A percentile compares a stretch with the other conserved stretches of the same genome.
Conservation (phyloP, 2,888 invertebrate species). For the Lagria hirta region DNA sequence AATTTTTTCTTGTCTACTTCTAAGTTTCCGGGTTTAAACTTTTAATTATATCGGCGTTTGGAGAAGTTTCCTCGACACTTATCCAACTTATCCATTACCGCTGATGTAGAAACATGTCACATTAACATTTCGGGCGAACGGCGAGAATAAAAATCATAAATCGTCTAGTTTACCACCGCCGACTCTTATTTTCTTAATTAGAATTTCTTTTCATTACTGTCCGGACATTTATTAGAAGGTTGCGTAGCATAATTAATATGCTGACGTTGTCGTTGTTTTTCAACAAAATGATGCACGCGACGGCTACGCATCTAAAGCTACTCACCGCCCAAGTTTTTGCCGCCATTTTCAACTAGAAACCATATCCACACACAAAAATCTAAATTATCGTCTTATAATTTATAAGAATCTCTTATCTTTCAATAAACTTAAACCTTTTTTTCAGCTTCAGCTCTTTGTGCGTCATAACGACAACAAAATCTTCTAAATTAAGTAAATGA, state of each 20-base stretch:
- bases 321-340: too few species aligned
- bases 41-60: conserved; percentile 8
- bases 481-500: too few species aligned
- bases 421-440: too few species aligned
- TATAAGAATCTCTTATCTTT: too few species aligned
- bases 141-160: conserved; percentile 42
- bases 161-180: conserved; percentile 36
- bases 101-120: conserved; percentile 42
- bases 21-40: conserved; percentile 3
- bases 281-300: conserved; percentile 4
- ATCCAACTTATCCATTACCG: conserved; percentile 44
- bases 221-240: conserved; percentile 40
- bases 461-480: too few species aligned
- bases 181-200: conserved; percentile 43
- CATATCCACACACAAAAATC: too few species aligned
- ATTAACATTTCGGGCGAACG: conserved; percentile 40
- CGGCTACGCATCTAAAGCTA: too few species aligned
- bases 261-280: conserved; percentile 17
- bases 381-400: too few species aligned
- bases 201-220: conserved; percentile 43
- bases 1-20: too few species aligned
- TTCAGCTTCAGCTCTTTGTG: too few species aligned
- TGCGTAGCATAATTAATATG: conserved; percentile 41
- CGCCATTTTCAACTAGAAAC: too few species aligned
- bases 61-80: conserved; percentile 31